Evolutionary conservation across 2,797 vertebrate genomes (phyloP), one percentile per base, ranked within the genome.

Genomic region (Numenius phaeopus): DNA sequence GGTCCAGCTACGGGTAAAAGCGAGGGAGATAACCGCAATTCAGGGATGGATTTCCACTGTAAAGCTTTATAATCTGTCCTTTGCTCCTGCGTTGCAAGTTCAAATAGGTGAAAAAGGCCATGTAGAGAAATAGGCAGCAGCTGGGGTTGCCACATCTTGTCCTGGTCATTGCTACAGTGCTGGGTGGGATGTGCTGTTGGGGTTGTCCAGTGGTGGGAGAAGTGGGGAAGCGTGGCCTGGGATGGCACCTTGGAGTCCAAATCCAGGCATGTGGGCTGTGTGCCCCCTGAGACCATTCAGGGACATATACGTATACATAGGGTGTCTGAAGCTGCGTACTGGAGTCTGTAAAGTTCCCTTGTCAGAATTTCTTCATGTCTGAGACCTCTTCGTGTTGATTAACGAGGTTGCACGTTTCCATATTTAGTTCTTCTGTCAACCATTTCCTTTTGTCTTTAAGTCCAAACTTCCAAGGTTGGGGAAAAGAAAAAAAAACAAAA

Each of bases 401-500:
- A 95, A 64, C 0, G 2, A 91, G 65, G 70, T 52, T 77, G 49
- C 40, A 61, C 5, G 2, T 87, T 96, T 94, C 93, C 47, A 44
- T 93, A 87, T 95, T 95, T 94, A 97, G 89, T 93, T 88, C 57
- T 81, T 85, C 91, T 94, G 90, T 90, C 84, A 89, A 9, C 59
- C 2, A 1, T 47, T 91, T 67, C 21, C 83, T 95, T 95, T 97
- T 89, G 49, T 95, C 88, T 89, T 91, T 94, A 52, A 7, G 5
- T 21, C 42, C 22, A 76, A 80, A 83, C 61, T 88, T 86, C 40
- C 58, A 89, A 89, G 82, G 34, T 44, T 73, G 39, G 32, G 20
- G 59, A 34, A 61, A n/a, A 37, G 9, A 37, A 46, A 64, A 80
- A 81, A 22, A 37, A 14, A 22, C 29, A 34, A 37, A 19, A 30